Evolutionary conservation across 2,797 vertebrate species (phyloP).

Genomic region (Danionella dracula): DNA sequence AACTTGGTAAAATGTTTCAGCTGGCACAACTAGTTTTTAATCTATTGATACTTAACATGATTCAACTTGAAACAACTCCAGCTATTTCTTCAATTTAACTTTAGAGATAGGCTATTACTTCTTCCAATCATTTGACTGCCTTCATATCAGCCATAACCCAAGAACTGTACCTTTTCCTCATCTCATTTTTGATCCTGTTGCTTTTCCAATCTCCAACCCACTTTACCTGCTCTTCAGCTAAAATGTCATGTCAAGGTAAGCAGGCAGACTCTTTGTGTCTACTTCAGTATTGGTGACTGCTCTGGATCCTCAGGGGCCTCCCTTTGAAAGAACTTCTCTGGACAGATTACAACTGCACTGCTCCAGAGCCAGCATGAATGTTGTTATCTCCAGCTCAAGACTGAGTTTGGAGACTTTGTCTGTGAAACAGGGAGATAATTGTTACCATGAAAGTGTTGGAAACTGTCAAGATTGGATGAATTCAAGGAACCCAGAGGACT

Average conservation of each 20-base stretch:
- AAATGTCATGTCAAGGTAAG: slow-evolving; percentile 57
- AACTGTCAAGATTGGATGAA: not conserved
- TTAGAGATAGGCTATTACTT: not conserved
- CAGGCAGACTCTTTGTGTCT: slow-evolving; percentile 25
- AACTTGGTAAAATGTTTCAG: no score
- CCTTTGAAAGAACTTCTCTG: slow-evolving; percentile 21
- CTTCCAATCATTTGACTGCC: not conserved
- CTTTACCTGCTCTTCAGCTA: slow-evolving; percentile 31
- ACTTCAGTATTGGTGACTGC: slow-evolving; percentile 26
- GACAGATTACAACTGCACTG: slow-evolving; percentile 28
- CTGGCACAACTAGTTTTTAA: no score
- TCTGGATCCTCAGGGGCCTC: slow-evolving; percentile 16
- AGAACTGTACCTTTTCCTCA: not conserved
- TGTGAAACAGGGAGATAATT: not conserved
- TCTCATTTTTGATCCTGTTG: not conserved
- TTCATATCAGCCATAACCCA: slow-evolving; percentile 7
- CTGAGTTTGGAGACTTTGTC: not conserved
- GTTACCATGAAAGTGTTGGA: slow-evolving; percentile 19
- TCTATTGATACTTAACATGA: no score
- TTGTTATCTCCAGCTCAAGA: slow-evolving; percentile 20
- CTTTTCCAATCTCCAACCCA: slow-evolving; percentile 2
- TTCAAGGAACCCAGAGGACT: slow-evolving; percentile 10
- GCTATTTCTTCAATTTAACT: no score
- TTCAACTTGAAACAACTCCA: no score
- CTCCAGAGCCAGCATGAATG: slow-evolving; percentile 1